phyloP scores from a whole-genome alignment of 2,888 invertebrate species.

The Eurytoma californica region DNA sequence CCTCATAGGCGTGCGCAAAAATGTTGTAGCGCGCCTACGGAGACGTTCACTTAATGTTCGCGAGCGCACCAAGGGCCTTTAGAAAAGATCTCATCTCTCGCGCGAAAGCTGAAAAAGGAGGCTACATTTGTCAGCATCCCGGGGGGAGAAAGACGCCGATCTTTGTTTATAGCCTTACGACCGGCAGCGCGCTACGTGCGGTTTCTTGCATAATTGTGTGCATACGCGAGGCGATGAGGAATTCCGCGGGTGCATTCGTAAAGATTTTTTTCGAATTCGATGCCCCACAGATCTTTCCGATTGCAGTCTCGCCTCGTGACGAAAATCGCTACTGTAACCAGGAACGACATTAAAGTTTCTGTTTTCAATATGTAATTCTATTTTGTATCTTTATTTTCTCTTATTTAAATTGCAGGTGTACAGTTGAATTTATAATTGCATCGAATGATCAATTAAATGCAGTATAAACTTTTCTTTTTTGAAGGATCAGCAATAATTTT shows the following conservation, averaged over 20 bases:
- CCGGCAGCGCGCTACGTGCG: not conserved
- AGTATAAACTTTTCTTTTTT: no score
- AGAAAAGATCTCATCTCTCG: constrained; percentile 29
- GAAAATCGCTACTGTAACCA: no score
- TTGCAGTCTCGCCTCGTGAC: not conserved
- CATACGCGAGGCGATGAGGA: not conserved
- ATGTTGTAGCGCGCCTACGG: not conserved
- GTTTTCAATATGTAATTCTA: no score
- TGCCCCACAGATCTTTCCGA: not conserved
- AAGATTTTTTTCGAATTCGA: constrained; percentile 16
- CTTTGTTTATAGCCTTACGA: constrained; percentile 28
- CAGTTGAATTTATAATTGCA: no score
- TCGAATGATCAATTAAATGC: no score
- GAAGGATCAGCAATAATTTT: no score
- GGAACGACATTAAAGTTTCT: no score
- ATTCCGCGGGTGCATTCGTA: not conserved
- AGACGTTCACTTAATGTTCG: constrained; percentile 12
- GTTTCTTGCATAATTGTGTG: constrained; percentile 15
- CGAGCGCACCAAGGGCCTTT: constrained; percentile 4
- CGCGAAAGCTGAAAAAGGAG: constrained; percentile 18
- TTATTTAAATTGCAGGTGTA: no score
- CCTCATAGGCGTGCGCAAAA: not conserved
- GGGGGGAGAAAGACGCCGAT: constrained; percentile 9
- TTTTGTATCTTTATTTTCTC: no score
- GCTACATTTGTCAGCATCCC: not conserved